phyloP scores from a whole-genome alignment of 2,797 vertebrate species.

The Alca torda region DNA sequence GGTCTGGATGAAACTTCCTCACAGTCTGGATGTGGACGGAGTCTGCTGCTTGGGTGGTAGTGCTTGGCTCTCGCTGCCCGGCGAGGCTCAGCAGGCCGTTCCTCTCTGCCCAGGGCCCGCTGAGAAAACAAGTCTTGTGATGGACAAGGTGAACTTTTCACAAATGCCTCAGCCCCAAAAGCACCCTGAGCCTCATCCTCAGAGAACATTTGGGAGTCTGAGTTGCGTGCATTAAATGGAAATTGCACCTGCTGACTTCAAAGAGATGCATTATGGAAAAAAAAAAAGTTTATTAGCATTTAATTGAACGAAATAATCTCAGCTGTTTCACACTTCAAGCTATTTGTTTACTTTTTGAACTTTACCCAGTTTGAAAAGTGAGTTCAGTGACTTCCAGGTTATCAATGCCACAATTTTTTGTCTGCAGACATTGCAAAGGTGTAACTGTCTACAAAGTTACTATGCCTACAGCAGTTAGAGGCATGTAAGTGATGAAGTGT shows the following conservation, averaged over 20 bases:
- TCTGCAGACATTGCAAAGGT: background rate
- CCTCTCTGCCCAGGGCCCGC: background rate
- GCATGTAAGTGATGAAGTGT: background rate
- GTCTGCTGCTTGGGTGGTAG: background rate
- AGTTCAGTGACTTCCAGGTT: background rate
- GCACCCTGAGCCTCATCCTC: background rate
- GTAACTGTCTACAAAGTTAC: background rate
- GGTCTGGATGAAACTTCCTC: background rate
- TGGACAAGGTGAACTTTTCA: background rate
- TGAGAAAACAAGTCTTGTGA: background rate
- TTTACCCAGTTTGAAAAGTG: background rate
- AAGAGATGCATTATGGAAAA: background rate
- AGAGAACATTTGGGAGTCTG: background rate
- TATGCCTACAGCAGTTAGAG: background rate
- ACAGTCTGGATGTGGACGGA: background rate
- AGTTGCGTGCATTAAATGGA: background rate
- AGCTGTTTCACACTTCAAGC: background rate
- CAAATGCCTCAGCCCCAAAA: background rate
- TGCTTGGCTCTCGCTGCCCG: background rate
- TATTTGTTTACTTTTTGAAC: background rate
- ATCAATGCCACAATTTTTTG: background rate
- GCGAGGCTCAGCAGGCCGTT: rapidly evolving
- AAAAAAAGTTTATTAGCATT: background rate
- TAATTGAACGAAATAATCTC: background rate
- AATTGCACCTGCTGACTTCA: background rate